phyloP scores from a whole-genome alignment of 2,888 invertebrate genomes.

The Lepeophtheirus nordmannii region DNA sequence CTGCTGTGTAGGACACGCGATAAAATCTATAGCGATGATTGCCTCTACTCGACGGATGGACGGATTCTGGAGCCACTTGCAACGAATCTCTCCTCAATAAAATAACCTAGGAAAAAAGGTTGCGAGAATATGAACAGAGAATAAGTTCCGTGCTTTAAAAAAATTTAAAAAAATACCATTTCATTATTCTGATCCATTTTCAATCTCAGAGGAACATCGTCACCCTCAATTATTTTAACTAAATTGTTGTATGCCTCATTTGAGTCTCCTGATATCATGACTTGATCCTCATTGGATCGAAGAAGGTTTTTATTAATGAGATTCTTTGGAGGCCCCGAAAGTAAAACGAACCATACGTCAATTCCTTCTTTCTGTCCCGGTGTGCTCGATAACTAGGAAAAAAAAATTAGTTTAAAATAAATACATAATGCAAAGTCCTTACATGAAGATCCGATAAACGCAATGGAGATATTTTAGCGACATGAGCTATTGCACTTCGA shows the following conservation, averaged over 20 bases:
- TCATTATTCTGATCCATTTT: slow-evolving; percentile 6
- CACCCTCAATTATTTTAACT: slow-evolving; percentile 31
- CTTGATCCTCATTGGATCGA: slow-evolving; percentile 28
- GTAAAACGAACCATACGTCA: slow-evolving; percentile 33
- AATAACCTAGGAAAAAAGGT: background rate
- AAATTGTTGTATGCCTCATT: slow-evolving; percentile 32
- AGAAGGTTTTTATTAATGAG: slow-evolving; percentile 31
- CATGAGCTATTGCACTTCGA: slow-evolving; percentile 32
- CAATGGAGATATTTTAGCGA: slow-evolving; percentile 33
- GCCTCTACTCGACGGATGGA: background rate
- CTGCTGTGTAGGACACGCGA: slow-evolving; percentile 29
- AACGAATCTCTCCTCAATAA: background rate
- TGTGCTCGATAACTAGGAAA: slow-evolving; percentile 5
- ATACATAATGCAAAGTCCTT: slow-evolving; percentile 27
- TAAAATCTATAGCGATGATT: slow-evolving; percentile 24
- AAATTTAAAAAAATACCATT: slow-evolving; percentile 7
- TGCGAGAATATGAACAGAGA: background rate
- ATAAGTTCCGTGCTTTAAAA: background rate
- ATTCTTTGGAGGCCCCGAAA: slow-evolving; percentile 23
- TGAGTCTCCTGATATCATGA: slow-evolving; percentile 28
- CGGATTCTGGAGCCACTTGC: slow-evolving; percentile 10
- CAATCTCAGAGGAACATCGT: slow-evolving; percentile 31
- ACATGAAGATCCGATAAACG: slow-evolving; percentile 33
- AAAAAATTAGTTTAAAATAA: background rate
- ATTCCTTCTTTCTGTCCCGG: slow-evolving; percentile 25